Conservation (phyloP, 37 sponge, comb jelly and placozoan genomes). For the Chondrilla cf. caribensis region DNA sequence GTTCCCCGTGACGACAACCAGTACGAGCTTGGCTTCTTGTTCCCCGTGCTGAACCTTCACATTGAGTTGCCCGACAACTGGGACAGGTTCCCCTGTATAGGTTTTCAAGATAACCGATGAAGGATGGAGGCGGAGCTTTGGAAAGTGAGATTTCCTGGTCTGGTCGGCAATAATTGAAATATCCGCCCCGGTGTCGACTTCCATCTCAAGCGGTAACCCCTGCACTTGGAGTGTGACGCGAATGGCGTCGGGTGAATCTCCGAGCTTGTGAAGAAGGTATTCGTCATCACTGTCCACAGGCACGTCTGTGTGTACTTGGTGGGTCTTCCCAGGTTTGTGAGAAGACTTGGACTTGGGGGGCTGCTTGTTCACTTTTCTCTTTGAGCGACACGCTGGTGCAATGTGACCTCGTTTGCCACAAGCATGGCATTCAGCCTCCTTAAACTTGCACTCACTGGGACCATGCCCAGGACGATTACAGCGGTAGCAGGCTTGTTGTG, state of each 20-base stretch:
- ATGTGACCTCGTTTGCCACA: conserved; percentile 30
- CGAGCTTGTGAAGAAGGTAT: no score
- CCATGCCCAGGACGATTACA: conserved; percentile 8
- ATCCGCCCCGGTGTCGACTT: not conserved
- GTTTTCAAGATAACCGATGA: not conserved
- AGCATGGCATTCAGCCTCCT: conserved; percentile 31
- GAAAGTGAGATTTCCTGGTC: not conserved
- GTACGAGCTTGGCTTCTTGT: not conserved
- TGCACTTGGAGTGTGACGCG: not conserved
- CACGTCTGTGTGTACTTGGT: no score
- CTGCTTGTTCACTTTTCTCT: not conserved
- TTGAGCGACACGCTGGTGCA: conserved; percentile 28
- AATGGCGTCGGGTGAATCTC: no score
- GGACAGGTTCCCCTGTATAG: conserved; percentile 15
- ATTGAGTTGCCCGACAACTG: conserved; percentile 17
- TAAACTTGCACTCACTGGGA: conserved; percentile 16
- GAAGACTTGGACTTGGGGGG: not conserved
- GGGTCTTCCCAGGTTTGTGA: not conserved
- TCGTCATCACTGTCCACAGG: no score
- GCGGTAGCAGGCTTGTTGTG: conserved; percentile 17
- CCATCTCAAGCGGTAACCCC: not conserved
- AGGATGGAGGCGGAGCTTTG: not conserved
- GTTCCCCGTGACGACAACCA: conserved; percentile 17
- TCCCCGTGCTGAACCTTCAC: conserved; percentile 11
- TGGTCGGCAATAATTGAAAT: not conserved